These are phyloP conservation scores for Kryptolebias marmoratus DNA, from an alignment of 2,113 vertebrate genomes.

Conservation along the genomic window DNA sequence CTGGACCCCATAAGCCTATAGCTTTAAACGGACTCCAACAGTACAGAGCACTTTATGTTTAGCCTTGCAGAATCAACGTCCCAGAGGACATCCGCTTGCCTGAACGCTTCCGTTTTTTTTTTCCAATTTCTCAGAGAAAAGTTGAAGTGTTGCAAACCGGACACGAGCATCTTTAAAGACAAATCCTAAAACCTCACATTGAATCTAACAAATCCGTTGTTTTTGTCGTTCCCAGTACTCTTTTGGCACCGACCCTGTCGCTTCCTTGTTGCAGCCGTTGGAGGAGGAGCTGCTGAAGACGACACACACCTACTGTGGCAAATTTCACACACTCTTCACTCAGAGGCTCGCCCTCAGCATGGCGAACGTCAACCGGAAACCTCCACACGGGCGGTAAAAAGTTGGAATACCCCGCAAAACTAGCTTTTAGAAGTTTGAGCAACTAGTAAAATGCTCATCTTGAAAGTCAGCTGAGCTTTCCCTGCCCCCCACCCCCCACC, in stretches of 20 bases:
- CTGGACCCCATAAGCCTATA: conserved; percentile 57
- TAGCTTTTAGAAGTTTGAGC: not conserved
- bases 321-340: conserved; percentile 85
- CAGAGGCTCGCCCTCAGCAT: conserved; percentile 85
- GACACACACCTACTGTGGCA: conserved; percentile 90
- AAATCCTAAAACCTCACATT: not conserved
- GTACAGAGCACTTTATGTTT: conserved; percentile 26
- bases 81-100: conserved; percentile 10
- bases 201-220: conserved; percentile 5
- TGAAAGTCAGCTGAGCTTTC: too few relatives aligned
- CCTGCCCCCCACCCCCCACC: too few relatives aligned
- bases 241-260: conserved; percentile 84
- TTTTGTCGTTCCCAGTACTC: conserved; percentile 79
- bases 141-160: not conserved
- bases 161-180: too few relatives aligned
- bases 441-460: not conserved
- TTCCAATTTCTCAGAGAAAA: conserved; percentile 29
- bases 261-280: conserved; percentile 84
- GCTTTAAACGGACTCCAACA: conserved; percentile 49
- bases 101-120: conserved; percentile 7
- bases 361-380: conserved; percentile 45
- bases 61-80: conserved; percentile 38
- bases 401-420: not conserved
- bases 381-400: not conserved
- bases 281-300: conserved; percentile 86